Evolutionary conservation across 2,113 vertebrate species (phyloP).

Genomic region (Engraulis encrasicolus): DNA sequence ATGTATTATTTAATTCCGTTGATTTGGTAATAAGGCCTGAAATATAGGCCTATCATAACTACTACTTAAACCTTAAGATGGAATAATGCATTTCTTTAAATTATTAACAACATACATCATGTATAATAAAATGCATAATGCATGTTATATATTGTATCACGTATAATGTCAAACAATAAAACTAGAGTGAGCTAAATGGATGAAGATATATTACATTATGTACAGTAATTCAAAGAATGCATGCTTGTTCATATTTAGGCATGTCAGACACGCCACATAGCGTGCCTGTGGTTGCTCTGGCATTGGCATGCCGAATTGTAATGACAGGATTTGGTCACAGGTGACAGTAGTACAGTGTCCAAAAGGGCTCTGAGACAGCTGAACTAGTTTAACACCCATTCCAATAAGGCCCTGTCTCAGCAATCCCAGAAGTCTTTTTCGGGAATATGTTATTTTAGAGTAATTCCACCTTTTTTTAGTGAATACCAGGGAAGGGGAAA

Average conservation of each 20-base stretch:
- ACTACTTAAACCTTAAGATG: too few species aligned
- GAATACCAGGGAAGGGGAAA: constrained; percentile 12
- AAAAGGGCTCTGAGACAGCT: background rate
- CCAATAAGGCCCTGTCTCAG: constrained; percentile 1
- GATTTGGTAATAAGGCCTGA: too few species aligned
- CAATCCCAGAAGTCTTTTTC: constrained; percentile 3
- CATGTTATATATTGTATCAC: too few species aligned
- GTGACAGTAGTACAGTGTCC: background rate
- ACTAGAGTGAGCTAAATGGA: too few species aligned
- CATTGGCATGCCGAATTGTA: background rate
- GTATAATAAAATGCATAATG: too few species aligned
- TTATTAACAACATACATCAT: too few species aligned
- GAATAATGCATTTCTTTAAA: too few species aligned
- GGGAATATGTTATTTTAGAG: constrained; percentile 14
- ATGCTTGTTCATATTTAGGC: background rate
- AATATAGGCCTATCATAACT: too few species aligned
- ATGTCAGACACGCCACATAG: background rate
- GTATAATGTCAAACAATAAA: too few species aligned
- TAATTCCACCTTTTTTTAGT: constrained; percentile 20
- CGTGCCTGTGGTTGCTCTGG: background rate
- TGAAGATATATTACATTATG: too few species aligned
- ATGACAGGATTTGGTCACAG: background rate
- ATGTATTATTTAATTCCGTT: too few species aligned
- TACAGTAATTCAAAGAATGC: too few species aligned
- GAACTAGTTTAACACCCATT: background rate